Conservation (phyloP, 2,888 invertebrate genomes). For the Branchellion lobata region DNA sequence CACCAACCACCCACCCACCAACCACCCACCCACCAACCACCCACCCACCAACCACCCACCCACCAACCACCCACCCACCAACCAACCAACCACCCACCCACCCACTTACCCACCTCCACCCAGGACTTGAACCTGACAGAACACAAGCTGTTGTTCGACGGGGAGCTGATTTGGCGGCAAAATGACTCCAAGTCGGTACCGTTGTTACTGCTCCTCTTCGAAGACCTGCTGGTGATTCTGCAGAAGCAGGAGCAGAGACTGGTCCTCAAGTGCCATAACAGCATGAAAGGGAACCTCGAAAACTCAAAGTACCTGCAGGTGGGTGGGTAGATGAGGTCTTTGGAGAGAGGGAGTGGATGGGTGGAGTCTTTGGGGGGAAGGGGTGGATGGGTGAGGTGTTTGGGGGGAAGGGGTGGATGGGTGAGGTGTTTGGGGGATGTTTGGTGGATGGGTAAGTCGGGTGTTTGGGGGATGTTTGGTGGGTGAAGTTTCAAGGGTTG, state of each 20-base stretch:
- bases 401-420: too few species aligned
- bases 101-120: background rate
- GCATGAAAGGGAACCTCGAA: constrained; percentile 57
- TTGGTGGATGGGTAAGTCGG: too few species aligned
- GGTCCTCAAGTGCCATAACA: constrained; percentile 65
- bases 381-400: too few species aligned
- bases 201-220: constrained; percentile 78
- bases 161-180: constrained; percentile 73
- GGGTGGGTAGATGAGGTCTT: too few species aligned
- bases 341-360: too few species aligned
- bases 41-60: background rate
- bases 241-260: constrained; percentile 68
- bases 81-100: too few species aligned
- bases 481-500: too few species aligned
- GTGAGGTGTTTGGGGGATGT: too few species aligned
- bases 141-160: constrained; percentile 78
- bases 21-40: background rate
- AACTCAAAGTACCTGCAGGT: constrained; percentile 62
- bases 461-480: too few species aligned
- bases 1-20: background rate
- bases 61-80: background rate
- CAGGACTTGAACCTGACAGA: constrained; percentile 71
- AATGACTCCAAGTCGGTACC: constrained; percentile 65
- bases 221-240: constrained; percentile 79
- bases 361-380: too few species aligned